phyloP scores from a whole-genome alignment of 2,888 invertebrate genomes.

The Lithosia quadra region DNA sequence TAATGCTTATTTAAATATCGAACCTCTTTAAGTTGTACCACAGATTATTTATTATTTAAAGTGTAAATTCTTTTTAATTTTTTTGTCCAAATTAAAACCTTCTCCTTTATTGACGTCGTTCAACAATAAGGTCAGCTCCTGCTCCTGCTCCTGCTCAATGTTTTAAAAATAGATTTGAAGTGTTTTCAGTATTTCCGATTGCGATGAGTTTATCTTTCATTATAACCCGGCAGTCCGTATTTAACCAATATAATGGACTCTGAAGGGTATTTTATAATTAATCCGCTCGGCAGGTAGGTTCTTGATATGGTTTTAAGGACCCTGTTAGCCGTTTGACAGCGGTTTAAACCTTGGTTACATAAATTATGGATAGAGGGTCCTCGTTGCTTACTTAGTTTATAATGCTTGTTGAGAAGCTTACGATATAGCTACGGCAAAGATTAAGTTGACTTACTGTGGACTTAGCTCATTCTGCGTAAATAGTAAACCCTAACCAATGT shows the following conservation, averaged over 20 bases:
- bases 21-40: not conserved
- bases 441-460: not conserved
- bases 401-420: not conserved
- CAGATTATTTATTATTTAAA: no score
- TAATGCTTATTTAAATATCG: not conserved
- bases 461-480: not conserved
- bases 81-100: not conserved
- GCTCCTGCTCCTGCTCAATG: no score
- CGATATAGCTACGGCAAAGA: not conserved
- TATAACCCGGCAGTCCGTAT: not conserved
- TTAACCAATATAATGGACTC: not conserved
- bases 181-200: not conserved
- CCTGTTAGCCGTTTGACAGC: conserved; percentile 2
- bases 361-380: conserved; percentile 4
- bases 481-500: not conserved
- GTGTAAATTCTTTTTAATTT: not conserved
- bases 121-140: not conserved
- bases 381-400: not conserved
- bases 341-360: not conserved
- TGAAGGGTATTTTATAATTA: conserved; percentile 8
- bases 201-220: conserved; percentile 8
- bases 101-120: not conserved
- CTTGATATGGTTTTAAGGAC: not conserved
- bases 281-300: conserved; percentile 7
- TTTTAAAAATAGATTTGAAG: not conserved